Conservation (phyloP, 2,888 invertebrate species). For the Holacanthella duospinosa region DNA sequence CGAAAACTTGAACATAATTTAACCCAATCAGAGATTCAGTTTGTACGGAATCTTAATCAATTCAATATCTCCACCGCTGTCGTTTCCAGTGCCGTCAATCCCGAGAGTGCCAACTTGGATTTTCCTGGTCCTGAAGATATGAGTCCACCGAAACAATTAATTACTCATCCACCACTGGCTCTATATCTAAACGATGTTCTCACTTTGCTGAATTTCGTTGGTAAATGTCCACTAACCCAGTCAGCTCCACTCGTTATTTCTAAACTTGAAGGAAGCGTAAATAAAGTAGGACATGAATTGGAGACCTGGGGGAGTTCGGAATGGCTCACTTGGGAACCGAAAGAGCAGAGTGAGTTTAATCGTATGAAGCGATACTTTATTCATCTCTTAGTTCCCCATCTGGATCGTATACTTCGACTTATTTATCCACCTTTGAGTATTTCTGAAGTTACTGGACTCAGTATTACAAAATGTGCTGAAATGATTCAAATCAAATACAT, state of each 20-base stretch:
- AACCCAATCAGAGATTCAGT: slow-evolving; percentile 31
- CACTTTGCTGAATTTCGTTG: slow-evolving; percentile 27
- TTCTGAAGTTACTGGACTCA: slow-evolving; percentile 26
- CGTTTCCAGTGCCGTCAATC: slow-evolving; percentile 10
- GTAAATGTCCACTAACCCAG: slow-evolving; percentile 29
- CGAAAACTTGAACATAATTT: slow-evolving; percentile 29
- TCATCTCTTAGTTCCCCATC: slow-evolving; percentile 34
- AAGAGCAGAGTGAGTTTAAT: slow-evolving; percentile 32
- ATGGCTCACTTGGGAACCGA: slow-evolving; percentile 34
- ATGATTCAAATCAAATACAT: slow-evolving; percentile 29
- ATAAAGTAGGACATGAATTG: slow-evolving; percentile 28
- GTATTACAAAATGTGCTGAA: slow-evolving; percentile 30
- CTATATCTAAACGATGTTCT: slow-evolving; percentile 33
- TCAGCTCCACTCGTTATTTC: slow-evolving; percentile 19
- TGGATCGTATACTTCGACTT: slow-evolving; percentile 31
- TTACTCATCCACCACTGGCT: slow-evolving; percentile 29
- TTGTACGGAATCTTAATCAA: slow-evolving; percentile 29
- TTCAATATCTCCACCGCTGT: slow-evolving; percentile 27
- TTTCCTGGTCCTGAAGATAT: slow-evolving; percentile 22
- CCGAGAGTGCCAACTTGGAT: slow-evolving; percentile 26
- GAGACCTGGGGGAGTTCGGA: slow-evolving; percentile 32
- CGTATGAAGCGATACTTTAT: slow-evolving; percentile 32
- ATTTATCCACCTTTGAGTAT: slow-evolving; percentile 30
- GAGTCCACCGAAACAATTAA: slow-evolving; percentile 27
- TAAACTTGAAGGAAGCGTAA: slow-evolving; percentile 28